Conservation (phyloP, 2,797 vertebrate species). For the Selene dorsalis region DNA sequence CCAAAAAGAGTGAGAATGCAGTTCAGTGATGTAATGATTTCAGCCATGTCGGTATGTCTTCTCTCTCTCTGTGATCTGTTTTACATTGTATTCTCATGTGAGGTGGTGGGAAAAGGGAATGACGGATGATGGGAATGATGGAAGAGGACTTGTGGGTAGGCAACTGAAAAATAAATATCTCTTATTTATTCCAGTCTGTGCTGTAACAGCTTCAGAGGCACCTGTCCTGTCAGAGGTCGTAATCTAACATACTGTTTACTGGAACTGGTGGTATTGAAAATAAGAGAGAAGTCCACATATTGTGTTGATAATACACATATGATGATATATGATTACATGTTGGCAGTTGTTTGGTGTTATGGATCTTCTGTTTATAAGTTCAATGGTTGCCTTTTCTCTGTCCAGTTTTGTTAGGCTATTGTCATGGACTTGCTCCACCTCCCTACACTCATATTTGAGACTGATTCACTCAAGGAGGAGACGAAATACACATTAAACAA, state of each 20-base stretch:
- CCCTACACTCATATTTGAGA: too few relatives aligned
- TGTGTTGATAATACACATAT: too few relatives aligned
- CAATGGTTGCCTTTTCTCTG: too few relatives aligned
- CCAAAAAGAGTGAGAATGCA: background rate
- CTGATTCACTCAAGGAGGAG: too few relatives aligned
- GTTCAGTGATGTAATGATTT: background rate
- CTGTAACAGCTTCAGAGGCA: background rate
- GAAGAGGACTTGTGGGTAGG: slow-evolving; percentile 28
- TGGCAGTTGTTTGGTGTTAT: background rate
- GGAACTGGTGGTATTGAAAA: too few relatives aligned
- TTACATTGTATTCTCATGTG: slow-evolving; percentile 38
- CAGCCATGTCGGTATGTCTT: slow-evolving; percentile 14
- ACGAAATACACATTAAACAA: too few relatives aligned
- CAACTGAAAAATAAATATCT: slow-evolving; percentile 26
- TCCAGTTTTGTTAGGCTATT: too few relatives aligned
- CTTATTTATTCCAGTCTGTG: slow-evolving; percentile 14
- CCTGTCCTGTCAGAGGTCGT: background rate
- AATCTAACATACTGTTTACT: too few relatives aligned
- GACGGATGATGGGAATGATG: slow-evolving; percentile 42
- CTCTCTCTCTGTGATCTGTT: slow-evolving; percentile 24
- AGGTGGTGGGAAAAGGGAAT: slow-evolving; percentile 15
- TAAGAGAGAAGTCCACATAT: background rate
- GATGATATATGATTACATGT: background rate
- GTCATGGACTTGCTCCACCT: too few relatives aligned
- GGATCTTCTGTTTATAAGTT: too few relatives aligned